Base-by-base conservation (phyloP, 2,113 vertebrate species). In the Panthera leo region DNA sequence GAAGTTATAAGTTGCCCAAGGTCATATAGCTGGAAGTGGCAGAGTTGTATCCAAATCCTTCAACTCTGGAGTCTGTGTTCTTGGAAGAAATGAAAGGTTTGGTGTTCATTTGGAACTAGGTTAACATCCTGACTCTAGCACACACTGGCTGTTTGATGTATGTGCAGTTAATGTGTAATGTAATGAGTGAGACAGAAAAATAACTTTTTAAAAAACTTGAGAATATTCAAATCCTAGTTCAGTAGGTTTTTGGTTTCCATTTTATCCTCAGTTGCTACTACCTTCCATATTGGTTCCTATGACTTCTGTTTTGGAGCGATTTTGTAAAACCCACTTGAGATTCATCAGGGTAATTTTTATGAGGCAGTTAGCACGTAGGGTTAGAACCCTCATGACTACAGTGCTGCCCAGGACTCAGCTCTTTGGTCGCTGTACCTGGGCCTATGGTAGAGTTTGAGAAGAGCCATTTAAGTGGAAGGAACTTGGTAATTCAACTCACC, bases 261-360 rank as follows among this genome's bases (percentile, higher is more conserved):
- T 71, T 63, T 85, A 29, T 68, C 16, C n/a, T 85, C 13, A 29
- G 51, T 92, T 45, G 67, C 21, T 76, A 3, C 63, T 65, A 21
- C 21, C 25, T 29, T 91, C 70, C 12, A 11, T 63, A 39, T 45
- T 88, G 45, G 29, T 61, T 58, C 31, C 73, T 51, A 12, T 78
- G 89, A 84, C 76, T 91, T 92, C 14, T 79, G 93, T 84, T 61
- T 96, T 70, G 13, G 51, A 93, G 92, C 51, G 70, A 7, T 23
- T 91, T 39, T n/a, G 45, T 53, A 42, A 95, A 88, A 95, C 63
- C 84, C 5, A 21, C 61, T 79, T 31, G 34, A 7, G 23, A 3
- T 82, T 97, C 91, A 2, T 61, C 48, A 23, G 53, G 55, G 18
- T 9, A 70, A 27, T 19, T 73, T 34, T n/a, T 55, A 71, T 10